Conservation (phyloP, 30 jellyfish, hydroid and myxozoan genomes). For the Aurelia sp. region DNA sequence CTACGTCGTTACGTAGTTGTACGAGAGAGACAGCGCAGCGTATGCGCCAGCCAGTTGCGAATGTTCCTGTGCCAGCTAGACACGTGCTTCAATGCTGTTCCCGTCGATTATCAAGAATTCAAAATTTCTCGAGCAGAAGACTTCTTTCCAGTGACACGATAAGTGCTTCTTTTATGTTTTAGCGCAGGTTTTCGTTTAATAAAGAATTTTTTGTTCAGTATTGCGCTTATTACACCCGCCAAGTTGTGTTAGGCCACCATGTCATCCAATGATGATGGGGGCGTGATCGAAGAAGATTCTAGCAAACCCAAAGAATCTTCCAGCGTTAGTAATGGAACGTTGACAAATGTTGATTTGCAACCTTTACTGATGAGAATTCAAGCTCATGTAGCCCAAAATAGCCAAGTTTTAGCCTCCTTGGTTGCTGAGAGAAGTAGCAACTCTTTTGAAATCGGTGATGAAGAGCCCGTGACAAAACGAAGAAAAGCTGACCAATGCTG, state of each 20-base stretch:
- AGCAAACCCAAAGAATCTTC: constrained; percentile 33
- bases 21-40: constrained; percentile 55
- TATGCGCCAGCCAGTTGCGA: constrained; percentile 51
- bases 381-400: too few species aligned
- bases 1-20: constrained; percentile 54
- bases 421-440: too few species aligned
- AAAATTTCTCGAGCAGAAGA: constrained; percentile 1
- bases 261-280: constrained; percentile 31
- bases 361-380: too few species aligned
- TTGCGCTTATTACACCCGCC: background rate
- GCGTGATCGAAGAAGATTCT: constrained; percentile 26
- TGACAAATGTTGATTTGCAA: too few species aligned
- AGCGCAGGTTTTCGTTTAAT: background rate
- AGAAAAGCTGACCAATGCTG: background rate
- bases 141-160: constrained; percentile 5
- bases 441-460: too few species aligned
- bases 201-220: background rate
- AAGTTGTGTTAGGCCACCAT: constrained; percentile 9
- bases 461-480: too few species aligned
- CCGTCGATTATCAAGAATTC: background rate
- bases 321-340: constrained; percentile 13
- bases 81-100: constrained; percentile 14
- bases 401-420: too few species aligned
- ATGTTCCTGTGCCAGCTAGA: constrained; percentile 44
- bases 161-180: background rate